Base-by-base conservation (phyloP, 2,888 invertebrate species). In the Eupithecia exiguata region DNA sequence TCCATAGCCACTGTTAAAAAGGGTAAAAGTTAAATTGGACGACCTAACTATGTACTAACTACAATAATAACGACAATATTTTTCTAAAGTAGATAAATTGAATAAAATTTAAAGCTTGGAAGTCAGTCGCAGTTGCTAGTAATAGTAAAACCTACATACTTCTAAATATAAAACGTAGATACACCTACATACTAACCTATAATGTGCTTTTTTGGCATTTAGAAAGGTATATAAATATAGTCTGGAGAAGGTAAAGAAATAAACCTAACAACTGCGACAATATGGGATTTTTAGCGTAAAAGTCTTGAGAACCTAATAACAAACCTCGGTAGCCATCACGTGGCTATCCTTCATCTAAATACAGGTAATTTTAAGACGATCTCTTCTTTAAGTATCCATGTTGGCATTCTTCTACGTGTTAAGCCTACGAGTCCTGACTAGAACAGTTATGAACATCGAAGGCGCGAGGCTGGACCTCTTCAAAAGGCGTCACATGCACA, bases 401-500 rank as follows among this genome's bases (percentile, higher is more conserved):
- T 16, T 0, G 14, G 49, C 21, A 0, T 53, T 12, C 16, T 30
- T 25, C 61, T 62, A 36, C 18, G 36, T 21, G 40, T 30, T n/a
- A 10, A 25, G 21, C 25, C 78, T 90, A 95, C 76, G 95, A 88
- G 82, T 95, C 95, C 88, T 95, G 95, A 78, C 96, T 96, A 71
- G 95, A 95, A 88, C 96, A 96, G 87, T 96, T 96, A 81, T 95
- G 95, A 66, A 95, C 92, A 76, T 96, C 96, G 77, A 95, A 93
- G 46, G 95, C 89, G 78, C 95, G 93, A 0, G 96, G 95, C 21
- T 95, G 92, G 12, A 95, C 96, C 85, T 97, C 97, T 87, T 97
- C 97, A 85, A 96, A 97, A 0, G 97, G 97, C 46, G 95, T 95
- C 5, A 97, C 95, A 75, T 96, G 96, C 1, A 96, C 96, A 63